phyloP scores from a whole-genome alignment of 2,888 invertebrate species.

The Minunthozetes semirufus region DNA sequence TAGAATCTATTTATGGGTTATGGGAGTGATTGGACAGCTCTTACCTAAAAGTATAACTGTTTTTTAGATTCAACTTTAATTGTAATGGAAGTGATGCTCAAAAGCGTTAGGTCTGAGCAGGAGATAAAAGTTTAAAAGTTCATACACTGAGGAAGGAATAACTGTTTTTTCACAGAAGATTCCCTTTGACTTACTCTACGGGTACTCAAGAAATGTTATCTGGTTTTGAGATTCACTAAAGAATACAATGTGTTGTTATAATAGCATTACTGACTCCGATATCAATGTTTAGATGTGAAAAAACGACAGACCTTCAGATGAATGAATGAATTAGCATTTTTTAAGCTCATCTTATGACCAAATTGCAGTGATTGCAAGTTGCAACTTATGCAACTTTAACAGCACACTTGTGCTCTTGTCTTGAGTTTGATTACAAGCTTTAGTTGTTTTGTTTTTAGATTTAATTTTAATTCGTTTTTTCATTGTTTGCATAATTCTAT shows the following conservation, averaged over 20 bases:
- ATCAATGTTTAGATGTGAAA: too few species aligned
- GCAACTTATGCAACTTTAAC: too few species aligned
- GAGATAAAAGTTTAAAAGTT: conserved; percentile 31
- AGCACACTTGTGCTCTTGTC: not conserved
- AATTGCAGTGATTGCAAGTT: too few species aligned
- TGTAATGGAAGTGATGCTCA: conserved; percentile 19
- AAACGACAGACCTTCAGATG: too few species aligned
- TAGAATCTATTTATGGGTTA: too few species aligned
- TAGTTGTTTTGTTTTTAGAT: not conserved
- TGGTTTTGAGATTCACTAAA: not conserved
- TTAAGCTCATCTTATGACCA: too few species aligned
- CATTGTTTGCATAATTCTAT: not conserved
- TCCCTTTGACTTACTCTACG: not conserved
- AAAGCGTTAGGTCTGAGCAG: not conserved
- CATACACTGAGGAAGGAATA: conserved; percentile 23
- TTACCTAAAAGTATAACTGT: too few species aligned
- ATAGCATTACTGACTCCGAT: too few species aligned
- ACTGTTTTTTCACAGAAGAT: not conserved
- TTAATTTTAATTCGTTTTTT: not conserved
- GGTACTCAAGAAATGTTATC: not conserved
- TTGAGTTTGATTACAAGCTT: not conserved
- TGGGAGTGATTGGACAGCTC: too few species aligned
- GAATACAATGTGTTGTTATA: not conserved
- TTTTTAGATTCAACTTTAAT: not conserved
- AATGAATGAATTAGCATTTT: too few species aligned